Conservation (phyloP, 2,888 invertebrate species). For the Sarcophaga variegata region DNA sequence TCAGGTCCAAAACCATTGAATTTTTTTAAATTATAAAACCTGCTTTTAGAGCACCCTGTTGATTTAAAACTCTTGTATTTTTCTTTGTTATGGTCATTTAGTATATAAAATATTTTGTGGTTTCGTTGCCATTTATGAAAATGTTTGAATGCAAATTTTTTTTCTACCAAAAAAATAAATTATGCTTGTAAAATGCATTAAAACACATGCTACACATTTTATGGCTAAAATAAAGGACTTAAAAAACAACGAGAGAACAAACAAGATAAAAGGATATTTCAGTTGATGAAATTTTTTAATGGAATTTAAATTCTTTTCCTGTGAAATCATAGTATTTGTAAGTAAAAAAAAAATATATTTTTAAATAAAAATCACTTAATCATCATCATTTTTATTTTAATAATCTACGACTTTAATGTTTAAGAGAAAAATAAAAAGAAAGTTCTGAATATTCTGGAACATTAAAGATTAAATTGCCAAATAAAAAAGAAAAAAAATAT, state of each 20-base stretch:
- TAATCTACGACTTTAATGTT: too few relatives aligned
- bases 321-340: too few relatives aligned
- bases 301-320: too few relatives aligned
- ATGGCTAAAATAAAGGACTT: background rate
- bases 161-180: slow-evolving; percentile 10
- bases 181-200: background rate
- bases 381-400: too few relatives aligned
- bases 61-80: background rate
- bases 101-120: slow-evolving; percentile 36
- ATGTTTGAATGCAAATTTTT: background rate
- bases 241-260: background rate
- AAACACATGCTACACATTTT: slow-evolving; percentile 42
- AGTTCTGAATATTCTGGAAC: background rate
- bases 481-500: slow-evolving; percentile 19
- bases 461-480: background rate
- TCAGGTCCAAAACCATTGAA: too few relatives aligned
- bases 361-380: too few relatives aligned
- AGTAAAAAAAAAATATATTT: too few relatives aligned
- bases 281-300: too few relatives aligned
- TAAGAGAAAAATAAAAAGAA: too few relatives aligned
- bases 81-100: background rate
- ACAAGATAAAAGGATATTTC: too few relatives aligned
- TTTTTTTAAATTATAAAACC: too few relatives aligned
- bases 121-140: slow-evolving; percentile 15
- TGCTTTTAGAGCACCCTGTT: background rate